These are phyloP conservation scores for Caranx melampygus DNA, from an alignment of 2,113 vertebrate genomes.

Conservation along the genomic window DNA sequence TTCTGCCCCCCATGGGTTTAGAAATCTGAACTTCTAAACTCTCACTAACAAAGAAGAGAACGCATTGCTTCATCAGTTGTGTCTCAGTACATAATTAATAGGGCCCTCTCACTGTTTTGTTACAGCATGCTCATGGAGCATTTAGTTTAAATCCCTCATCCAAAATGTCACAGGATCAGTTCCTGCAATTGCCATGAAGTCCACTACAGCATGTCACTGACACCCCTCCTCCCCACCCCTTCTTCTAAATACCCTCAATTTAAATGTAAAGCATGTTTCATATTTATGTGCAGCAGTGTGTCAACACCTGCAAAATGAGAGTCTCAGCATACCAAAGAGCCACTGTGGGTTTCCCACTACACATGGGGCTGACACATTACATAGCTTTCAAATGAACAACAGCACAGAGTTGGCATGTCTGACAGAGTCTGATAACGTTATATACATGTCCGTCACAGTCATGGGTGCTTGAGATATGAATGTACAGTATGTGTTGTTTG, in stretches of 20 bases:
- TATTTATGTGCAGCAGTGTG: slow-evolving; percentile 58
- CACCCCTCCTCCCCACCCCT: slow-evolving; percentile 38
- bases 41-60: slow-evolving; percentile 24
- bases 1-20: slow-evolving; percentile 24
- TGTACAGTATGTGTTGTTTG: slow-evolving; percentile 63
- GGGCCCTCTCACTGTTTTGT: neutral
- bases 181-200: slow-evolving; percentile 11
- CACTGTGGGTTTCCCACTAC: slow-evolving; percentile 37
- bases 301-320: slow-evolving; percentile 68
- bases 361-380: slow-evolving; percentile 57
- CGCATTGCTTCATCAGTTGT: slow-evolving; percentile 8
- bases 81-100: neutral
- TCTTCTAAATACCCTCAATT: slow-evolving; percentile 49
- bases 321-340: slow-evolving; percentile 45
- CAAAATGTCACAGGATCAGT: slow-evolving; percentile 34
- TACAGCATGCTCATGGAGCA: neutral
- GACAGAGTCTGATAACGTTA: slow-evolving; percentile 80
- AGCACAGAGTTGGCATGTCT: slow-evolving; percentile 72
- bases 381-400: slow-evolving; percentile 76
- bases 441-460: slow-evolving; percentile 80
- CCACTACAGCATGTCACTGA: slow-evolving; percentile 17
- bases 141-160: slow-evolving; percentile 16
- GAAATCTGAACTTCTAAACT: slow-evolving; percentile 28
- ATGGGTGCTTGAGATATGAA: slow-evolving; percentile 74
- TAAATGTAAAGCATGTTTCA: slow-evolving; percentile 50